A percentile compares a stretch with the other conserved stretches of the same genome.
These are phyloP conservation scores for Megaleporinus macrocephalus DNA, from an alignment of 2,113 vertebrate genomes.

Conservation along the genomic window DNA sequence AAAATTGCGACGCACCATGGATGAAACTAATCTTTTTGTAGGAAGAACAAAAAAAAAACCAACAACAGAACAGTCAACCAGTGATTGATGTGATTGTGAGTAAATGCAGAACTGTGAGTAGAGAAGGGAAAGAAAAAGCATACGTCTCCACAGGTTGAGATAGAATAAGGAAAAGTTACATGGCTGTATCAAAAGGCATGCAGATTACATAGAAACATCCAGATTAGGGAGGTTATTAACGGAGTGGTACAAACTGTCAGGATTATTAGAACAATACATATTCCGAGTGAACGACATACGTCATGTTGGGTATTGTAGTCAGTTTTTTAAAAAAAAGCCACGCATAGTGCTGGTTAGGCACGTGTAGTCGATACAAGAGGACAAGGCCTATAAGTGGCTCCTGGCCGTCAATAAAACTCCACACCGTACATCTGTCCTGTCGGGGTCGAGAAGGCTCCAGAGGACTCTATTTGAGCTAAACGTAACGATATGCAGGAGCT, in stretches of 20 bases:
- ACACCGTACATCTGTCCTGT: constrained; percentile 46
- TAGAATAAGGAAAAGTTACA: constrained; percentile 53
- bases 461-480: background rate
- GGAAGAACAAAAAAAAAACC: background rate
- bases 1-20: background rate
- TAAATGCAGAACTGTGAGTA: background rate
- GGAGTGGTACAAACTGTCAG: constrained; percentile 40
- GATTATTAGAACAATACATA: constrained; percentile 44
- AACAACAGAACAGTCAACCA: too few species aligned
- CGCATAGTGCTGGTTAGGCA: constrained; percentile 81
- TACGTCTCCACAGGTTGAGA: constrained; percentile 45
- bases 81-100: background rate
- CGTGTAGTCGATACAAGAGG: constrained; percentile 66
- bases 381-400: constrained; percentile 39
- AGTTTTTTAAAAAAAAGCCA: constrained; percentile 73
- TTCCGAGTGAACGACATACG: constrained; percentile 56
- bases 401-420: constrained; percentile 18
- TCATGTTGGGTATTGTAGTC: constrained; percentile 64
- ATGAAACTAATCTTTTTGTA: background rate
- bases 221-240: constrained; percentile 55
- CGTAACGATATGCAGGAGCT: background rate
- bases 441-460: constrained; percentile 51
- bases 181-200: constrained; percentile 70
- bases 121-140: background rate
- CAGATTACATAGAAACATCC: constrained; percentile 64